Conservation (phyloP, 2,888 invertebrate species). For the Dysmachus trigonus region DNA sequence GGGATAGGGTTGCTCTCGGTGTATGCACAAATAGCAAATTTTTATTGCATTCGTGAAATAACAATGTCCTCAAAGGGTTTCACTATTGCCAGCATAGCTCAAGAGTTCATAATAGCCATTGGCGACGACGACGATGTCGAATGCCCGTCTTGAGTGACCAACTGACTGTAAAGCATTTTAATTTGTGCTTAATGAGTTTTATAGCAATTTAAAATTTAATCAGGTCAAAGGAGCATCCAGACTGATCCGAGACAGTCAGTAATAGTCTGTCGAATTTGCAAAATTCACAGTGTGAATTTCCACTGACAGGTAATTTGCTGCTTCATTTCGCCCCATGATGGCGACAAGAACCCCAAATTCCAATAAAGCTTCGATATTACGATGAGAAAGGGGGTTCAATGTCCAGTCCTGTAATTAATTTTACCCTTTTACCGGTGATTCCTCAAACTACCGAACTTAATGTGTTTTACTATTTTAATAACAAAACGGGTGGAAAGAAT, state of each 20-base stretch:
- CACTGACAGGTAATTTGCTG: slow-evolving; percentile 38
- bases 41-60: background rate
- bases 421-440: background rate
- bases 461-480: background rate
- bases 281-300: slow-evolving; percentile 15
- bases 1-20: background rate
- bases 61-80: background rate
- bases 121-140: background rate
- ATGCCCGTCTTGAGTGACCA: background rate
- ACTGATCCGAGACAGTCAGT: background rate
- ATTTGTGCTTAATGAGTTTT: slow-evolving; percentile 22
- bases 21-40: slow-evolving; percentile 3
- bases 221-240: background rate
- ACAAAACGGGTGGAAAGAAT: background rate
- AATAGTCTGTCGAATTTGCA: background rate
- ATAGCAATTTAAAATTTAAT: slow-evolving; percentile 11
- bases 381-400: background rate
- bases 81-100: background rate
- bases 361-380: background rate
- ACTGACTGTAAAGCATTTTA: background rate
- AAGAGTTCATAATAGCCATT: background rate
- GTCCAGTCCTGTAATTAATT: slow-evolving; percentile 30
- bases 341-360: slow-evolving; percentile 16
- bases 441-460: background rate
- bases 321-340: slow-evolving; percentile 24